These are phyloP conservation scores for Lonchura striata DNA, from an alignment of 2,113 vertebrate species.

Conservation along the genomic window DNA sequence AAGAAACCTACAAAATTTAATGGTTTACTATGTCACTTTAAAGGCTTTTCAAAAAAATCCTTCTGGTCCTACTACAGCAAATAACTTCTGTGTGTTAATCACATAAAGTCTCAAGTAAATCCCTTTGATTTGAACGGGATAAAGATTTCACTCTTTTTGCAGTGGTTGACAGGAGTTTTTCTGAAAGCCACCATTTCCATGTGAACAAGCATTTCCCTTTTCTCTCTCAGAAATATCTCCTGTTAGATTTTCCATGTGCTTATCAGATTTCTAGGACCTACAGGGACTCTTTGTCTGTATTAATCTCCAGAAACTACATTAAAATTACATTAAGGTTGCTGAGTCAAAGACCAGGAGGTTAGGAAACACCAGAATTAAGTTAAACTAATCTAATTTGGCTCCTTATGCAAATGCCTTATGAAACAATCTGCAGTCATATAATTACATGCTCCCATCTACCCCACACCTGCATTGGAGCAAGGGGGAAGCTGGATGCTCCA, in stretches of 20 bases:
- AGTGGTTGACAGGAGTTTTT: background rate
- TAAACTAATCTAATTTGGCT: constrained; percentile 21
- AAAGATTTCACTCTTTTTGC: constrained; percentile 26
- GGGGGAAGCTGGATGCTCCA: background rate
- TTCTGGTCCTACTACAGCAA: background rate
- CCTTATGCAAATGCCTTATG: constrained; percentile 34
- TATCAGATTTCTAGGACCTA: constrained; percentile 41
- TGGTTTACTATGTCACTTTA: background rate
- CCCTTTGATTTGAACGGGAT: constrained; percentile 43
- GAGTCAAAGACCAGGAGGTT: constrained; percentile 18
- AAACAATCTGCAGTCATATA: background rate
- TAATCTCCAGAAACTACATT: constrained; percentile 21
- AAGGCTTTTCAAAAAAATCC: background rate
- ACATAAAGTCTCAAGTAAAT: constrained; percentile 29
- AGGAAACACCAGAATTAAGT: constrained; percentile 29
- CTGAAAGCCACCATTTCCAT: background rate
- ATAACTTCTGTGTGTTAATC: constrained; percentile 14
- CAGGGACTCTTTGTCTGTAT: constrained; percentile 3
- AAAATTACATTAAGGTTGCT: constrained; percentile 33
- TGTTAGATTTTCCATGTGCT: background rate
- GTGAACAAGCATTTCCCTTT: background rate
- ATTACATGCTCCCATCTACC: background rate
- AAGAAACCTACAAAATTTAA: background rate
- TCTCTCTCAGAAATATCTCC: background rate
- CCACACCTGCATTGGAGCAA: background rate